A percentile compares a stretch with the other conserved stretches of the same genome.
These are phyloP conservation scores for Scolopax bukidnonensis DNA, from an alignment of 2,797 vertebrate genomes.

Conservation along the genomic window DNA sequence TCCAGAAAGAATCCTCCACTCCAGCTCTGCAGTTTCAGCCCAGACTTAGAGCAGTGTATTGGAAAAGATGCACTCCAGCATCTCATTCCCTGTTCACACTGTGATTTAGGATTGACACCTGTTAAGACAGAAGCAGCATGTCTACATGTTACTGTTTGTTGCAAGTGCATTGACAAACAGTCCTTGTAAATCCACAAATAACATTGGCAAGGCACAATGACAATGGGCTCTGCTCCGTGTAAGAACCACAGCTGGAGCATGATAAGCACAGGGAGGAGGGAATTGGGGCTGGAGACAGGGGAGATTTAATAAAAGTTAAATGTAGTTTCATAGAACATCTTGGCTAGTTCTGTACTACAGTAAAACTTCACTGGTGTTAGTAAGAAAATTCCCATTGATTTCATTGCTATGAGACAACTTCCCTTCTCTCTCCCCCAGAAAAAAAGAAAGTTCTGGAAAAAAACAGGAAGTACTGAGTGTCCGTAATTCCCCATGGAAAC, in stretches of 20 bases:
- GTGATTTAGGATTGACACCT: not conserved
- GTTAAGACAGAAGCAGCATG: not conserved
- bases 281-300: not conserved
- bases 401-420: not conserved
- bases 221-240: not conserved
- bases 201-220: not conserved
- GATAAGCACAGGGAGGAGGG: not conserved
- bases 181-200: not conserved
- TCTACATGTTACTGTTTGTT: not conserved
- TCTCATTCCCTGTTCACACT: not conserved
- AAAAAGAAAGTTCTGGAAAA: not conserved
- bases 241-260: not conserved
- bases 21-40: not conserved
- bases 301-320: not conserved
- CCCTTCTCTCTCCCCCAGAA: too few species aligned
- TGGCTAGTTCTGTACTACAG: not conserved
- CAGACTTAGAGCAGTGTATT: not conserved
- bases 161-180: not conserved
- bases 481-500: not conserved
- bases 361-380: not conserved
- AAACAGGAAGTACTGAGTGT: not conserved
- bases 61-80: not conserved
- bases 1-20: not conserved
- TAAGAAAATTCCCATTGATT: not conserved
- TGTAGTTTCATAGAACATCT: not conserved